Percentiles rank a stretch among this genome's conserved stretches.
Conservation (phyloP, 2,113 vertebrate genomes). For the Gallinago jamesoni region DNA sequence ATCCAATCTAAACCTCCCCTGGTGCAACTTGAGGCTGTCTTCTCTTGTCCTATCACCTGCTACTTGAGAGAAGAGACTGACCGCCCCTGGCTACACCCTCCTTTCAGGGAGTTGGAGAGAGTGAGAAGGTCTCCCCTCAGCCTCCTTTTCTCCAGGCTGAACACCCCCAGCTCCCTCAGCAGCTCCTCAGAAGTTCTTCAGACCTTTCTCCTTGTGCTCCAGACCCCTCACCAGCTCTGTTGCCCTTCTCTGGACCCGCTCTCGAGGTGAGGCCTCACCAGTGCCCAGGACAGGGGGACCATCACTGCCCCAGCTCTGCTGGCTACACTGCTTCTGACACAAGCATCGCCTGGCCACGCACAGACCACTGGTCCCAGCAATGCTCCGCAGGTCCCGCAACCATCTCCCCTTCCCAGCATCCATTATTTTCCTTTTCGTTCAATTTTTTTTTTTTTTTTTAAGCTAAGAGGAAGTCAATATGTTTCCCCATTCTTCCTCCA, state of each 20-base stretch:
- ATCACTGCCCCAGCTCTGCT: neutral
- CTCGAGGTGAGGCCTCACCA: neutral
- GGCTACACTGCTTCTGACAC: neutral
- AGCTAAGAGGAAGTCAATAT: neutral
- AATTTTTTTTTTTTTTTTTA: neutral
- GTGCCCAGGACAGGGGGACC: neutral
- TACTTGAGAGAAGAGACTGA: neutral
- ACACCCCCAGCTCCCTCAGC: neutral
- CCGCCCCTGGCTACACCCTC: neutral
- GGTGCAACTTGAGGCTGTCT: neutral
- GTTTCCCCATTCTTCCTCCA: neutral
- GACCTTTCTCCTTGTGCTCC: neutral
- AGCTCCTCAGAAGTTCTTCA: neutral
- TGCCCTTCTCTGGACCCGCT: neutral
- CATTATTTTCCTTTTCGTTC: neutral
- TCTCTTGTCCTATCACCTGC: neutral
- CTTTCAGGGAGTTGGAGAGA: neutral
- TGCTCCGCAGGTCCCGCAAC: neutral
- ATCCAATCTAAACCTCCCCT: neutral
- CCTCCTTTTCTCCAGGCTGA: neutral
- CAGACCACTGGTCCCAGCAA: rapidly evolving
- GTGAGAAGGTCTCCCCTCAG: neutral
- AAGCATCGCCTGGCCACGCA: neutral
- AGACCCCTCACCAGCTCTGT: neutral
- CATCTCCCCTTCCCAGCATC: neutral